phyloP scores from a whole-genome alignment of 2,888 invertebrate species.

The Cryptocephalus primarius region DNA sequence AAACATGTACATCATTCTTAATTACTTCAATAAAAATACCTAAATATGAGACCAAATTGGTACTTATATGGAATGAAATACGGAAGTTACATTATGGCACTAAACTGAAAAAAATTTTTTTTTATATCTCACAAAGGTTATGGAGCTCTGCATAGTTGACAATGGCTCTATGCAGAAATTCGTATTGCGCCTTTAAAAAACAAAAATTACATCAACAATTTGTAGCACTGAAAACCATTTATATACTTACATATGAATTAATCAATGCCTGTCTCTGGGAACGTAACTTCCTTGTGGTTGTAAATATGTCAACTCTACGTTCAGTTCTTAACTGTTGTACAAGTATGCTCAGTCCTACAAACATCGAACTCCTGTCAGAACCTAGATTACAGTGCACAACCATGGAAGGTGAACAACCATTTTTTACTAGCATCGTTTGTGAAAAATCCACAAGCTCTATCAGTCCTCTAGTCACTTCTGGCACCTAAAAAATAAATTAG shows the following conservation, averaged over 20 bases:
- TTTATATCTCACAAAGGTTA: slow-evolving; percentile 53
- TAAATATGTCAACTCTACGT: slow-evolving; percentile 77
- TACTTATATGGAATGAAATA: slow-evolving; percentile 22
- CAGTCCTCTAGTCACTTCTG: slow-evolving; percentile 77
- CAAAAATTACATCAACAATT: slow-evolving; percentile 1
- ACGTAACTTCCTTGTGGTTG: slow-evolving; percentile 70
- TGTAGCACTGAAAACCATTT: not conserved
- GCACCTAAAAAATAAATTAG: slow-evolving; percentile 39
- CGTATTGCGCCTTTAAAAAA: slow-evolving; percentile 71
- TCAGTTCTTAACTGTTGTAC: slow-evolving; percentile 77
- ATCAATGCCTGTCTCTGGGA: slow-evolving; percentile 76
- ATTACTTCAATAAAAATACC: slow-evolving; percentile 21
- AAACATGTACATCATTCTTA: not conserved
- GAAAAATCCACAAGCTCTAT: slow-evolving; percentile 77
- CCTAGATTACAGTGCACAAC: slow-evolving; percentile 82
- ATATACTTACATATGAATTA: slow-evolving; percentile 65
- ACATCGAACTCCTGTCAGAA: slow-evolving; percentile 81
- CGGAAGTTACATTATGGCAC: slow-evolving; percentile 23
- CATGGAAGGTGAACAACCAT: slow-evolving; percentile 52
- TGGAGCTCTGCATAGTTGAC: slow-evolving; percentile 82
- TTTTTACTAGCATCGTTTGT: slow-evolving; percentile 42
- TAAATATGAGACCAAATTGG: slow-evolving; percentile 22
- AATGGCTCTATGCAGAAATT: slow-evolving; percentile 86
- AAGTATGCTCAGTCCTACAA: slow-evolving; percentile 77
- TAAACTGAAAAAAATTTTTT: too few species aligned